Base-by-base conservation (phyloP, 2,797 vertebrate species). In the Alcedo atthis region DNA sequence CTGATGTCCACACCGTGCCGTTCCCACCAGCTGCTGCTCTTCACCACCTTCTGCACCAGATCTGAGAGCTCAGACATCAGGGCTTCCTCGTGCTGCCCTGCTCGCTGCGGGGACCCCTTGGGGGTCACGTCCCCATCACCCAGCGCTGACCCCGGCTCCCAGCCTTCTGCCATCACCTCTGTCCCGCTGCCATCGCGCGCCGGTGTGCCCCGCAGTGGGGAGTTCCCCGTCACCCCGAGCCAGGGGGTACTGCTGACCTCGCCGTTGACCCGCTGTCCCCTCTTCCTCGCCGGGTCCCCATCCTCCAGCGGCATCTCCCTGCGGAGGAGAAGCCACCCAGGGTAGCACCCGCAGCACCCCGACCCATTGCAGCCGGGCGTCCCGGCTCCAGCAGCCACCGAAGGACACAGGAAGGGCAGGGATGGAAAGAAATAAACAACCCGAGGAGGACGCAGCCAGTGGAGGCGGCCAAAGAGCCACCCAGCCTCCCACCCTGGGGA, bases 11-110 rank as follows among this genome's bases (percentile, higher is more conserved):
- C 42, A 2, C 99, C 99, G 45, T 97, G 98, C 94, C 96, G 98
- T 92, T 99, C 98, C 99, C 99, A 99, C 99, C 99, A 99, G 96
- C 98, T 98, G 98, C 99, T 99, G 93, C 96, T 96, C 82, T 92
- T 97, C 97, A 99, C 98, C 80, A 97, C 94, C 74, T 92, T 96
- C 97, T 98, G 98, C 87, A 99, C 98, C 97, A 98, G 95, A 79
- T 96, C 96, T 0, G 97, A 98, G 62, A 99, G 98, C 97, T 99
- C 98, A 21, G 97, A 96, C 98, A 99, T 98, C 97, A 98, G 96
- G 2, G 97, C 89, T 96, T 98, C 98, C 32, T 96, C 98, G 1
- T 62, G 11, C 79, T 42, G 35, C 35, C 10, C 20, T 9, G 33
- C 33, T 53, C 3, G 43, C 54, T 32, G 63, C 1, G 8, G 30